A percentile compares a stretch with the other conserved stretches of the same genome.
These are phyloP conservation scores for Sisyra nigra DNA, from an alignment of 2,888 invertebrate species.

Conservation along the genomic window DNA sequence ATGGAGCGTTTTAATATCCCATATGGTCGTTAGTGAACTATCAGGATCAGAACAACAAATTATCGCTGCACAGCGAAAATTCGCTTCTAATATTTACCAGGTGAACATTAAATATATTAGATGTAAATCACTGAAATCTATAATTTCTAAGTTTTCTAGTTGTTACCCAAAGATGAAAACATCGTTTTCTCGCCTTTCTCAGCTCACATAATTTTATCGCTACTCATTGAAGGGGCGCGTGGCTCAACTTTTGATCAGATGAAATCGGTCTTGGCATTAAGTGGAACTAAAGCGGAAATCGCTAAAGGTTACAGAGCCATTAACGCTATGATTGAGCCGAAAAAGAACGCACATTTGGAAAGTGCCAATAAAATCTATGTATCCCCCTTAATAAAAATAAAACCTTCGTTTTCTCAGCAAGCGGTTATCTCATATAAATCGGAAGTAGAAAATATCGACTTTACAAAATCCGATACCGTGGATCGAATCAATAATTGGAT, in stretches of 20 bases:
- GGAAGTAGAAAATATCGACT: constrained; percentile 44
- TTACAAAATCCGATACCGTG: constrained; percentile 29
- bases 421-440: constrained; percentile 46
- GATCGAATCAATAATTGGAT: constrained; percentile 66
- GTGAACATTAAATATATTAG: too few species aligned
- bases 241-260: constrained; percentile 19
- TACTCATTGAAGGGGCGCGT: constrained; percentile 20
- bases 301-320: constrained; percentile 11
- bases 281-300: constrained; percentile 10
- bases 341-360: constrained; percentile 3
- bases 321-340: neutral
- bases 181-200: constrained; percentile 22
- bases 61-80: too few species aligned
- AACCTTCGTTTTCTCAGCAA: constrained; percentile 35
- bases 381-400: constrained; percentile 20
- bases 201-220: constrained; percentile 20
- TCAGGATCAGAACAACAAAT: too few species aligned
- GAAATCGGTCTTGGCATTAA: constrained; percentile 12
- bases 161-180: constrained; percentile 15
- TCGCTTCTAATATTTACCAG: too few species aligned
- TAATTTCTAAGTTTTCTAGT: neutral
- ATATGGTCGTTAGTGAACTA: too few species aligned
- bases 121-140: too few species aligned
- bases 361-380: constrained; percentile 10
- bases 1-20: too few species aligned